Conservation (phyloP, 2,113 vertebrate species). For the Steatornis caripensis region DNA sequence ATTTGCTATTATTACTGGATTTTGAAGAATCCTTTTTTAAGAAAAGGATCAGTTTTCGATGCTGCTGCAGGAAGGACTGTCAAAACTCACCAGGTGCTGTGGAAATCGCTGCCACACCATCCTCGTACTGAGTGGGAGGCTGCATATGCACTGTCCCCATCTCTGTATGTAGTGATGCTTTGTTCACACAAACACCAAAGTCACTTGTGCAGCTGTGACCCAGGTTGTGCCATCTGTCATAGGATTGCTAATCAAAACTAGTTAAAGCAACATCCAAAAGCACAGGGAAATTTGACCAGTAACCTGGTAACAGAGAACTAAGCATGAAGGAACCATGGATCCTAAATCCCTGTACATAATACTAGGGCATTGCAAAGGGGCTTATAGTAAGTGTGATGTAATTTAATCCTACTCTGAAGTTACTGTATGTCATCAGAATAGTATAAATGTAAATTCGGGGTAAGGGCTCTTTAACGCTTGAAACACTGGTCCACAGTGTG, state of each 20-base stretch:
- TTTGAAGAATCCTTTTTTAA: not conserved
- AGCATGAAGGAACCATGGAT: not conserved
- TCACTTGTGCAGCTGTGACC: not conserved
- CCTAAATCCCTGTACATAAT: not conserved
- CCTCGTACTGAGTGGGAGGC: not conserved
- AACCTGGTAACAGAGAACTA: not conserved
- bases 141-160: accelerated
- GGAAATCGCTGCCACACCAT: not conserved
- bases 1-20: not conserved
- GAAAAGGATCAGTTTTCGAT: accelerated
- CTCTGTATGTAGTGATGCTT: not conserved
- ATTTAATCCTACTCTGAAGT: not conserved
- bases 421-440: not conserved
- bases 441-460: not conserved
- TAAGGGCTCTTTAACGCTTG: not conserved
- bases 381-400: not conserved
- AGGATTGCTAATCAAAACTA: not conserved
- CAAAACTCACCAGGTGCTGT: accelerated
- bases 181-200: not conserved
- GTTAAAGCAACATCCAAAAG: not conserved
- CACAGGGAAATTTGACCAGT: not conserved
- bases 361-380: not conserved
- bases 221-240: not conserved
- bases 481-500: not conserved
- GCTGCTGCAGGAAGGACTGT: not conserved